Percentiles rank a stretch among this genome's conserved stretches.
Evolutionary conservation across 2,797 vertebrate species (phyloP).

Genomic region (Danio aesculapii): DNA sequence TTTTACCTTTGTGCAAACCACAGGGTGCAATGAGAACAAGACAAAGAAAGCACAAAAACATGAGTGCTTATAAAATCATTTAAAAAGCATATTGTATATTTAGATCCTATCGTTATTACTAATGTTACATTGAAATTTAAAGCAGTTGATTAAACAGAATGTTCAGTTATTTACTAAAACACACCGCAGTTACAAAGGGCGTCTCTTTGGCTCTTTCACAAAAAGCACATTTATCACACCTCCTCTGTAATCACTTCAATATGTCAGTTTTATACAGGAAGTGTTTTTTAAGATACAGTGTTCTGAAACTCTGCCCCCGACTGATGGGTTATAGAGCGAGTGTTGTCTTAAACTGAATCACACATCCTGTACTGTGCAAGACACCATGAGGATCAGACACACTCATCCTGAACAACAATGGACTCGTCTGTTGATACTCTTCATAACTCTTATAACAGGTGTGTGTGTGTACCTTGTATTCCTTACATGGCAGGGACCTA

Average conservation of each 20-base stretch:
- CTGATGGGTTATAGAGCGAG: neutral
- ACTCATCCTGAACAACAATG: neutral
- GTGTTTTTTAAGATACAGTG: too few relatives aligned
- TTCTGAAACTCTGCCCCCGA: slow-evolving; percentile 1
- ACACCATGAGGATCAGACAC: slow-evolving; percentile 32
- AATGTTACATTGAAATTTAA: too few relatives aligned
- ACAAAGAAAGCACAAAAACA: neutral
- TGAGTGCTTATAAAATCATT: neutral
- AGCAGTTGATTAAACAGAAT: too few relatives aligned
- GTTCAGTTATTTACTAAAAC: too few relatives aligned
- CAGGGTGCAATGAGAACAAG: neutral
- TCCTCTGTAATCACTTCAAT: too few relatives aligned
- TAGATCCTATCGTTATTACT: too few relatives aligned
- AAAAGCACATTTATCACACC: too few relatives aligned
- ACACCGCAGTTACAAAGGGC: too few relatives aligned
- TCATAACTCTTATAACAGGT: slow-evolving; percentile 34
- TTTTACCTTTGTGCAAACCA: neutral
- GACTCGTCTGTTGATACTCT: slow-evolving; percentile 4
- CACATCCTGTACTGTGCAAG: neutral
- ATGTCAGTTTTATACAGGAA: too few relatives aligned
- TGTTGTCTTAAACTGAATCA: neutral
- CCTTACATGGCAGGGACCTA: too few relatives aligned
- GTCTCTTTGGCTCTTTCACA: too few relatives aligned
- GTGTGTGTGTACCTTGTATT: neutral
- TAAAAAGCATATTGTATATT: too few relatives aligned